These are phyloP conservation scores for Orchesella cincta DNA, from an alignment of 1,140 invertebrate species.

Conservation along the genomic window DNA sequence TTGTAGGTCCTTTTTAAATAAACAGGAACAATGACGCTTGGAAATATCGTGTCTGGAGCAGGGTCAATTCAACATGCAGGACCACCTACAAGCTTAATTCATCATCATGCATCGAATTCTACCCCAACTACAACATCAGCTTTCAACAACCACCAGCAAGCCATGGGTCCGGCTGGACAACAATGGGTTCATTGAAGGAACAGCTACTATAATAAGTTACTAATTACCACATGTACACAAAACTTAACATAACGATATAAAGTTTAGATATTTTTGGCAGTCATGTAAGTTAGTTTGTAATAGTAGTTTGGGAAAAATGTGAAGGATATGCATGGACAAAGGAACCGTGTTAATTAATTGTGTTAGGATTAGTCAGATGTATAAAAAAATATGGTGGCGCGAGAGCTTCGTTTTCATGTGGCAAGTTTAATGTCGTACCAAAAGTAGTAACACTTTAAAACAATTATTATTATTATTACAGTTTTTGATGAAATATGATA, in stretches of 20 bases:
- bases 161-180: constrained; percentile 20
- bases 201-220: too few species aligned
- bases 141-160: constrained; percentile 23
- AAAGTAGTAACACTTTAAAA: too few species aligned
- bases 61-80: background rate
- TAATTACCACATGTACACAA: too few species aligned
- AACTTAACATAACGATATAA: background rate
- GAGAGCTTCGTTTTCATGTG: too few species aligned
- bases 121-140: constrained; percentile 4
- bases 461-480: too few species aligned
- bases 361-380: too few species aligned
- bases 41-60: background rate
- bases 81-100: constrained; percentile 16
- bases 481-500: too few species aligned
- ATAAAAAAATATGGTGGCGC: too few species aligned
- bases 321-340: background rate
- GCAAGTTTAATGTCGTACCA: too few species aligned
- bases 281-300: too few species aligned
- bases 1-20: constrained; percentile 29
- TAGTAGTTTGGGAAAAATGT: background rate
- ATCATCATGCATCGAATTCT: constrained; percentile 14
- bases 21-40: constrained; percentile 23
- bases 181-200: constrained; percentile 14
- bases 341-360: too few species aligned
- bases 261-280: constrained; percentile 19